Percentiles rank a stretch among this genome's conserved stretches.
Conservation (phyloP, 2,797 vertebrate genomes). For the Gallinago stenura region DNA sequence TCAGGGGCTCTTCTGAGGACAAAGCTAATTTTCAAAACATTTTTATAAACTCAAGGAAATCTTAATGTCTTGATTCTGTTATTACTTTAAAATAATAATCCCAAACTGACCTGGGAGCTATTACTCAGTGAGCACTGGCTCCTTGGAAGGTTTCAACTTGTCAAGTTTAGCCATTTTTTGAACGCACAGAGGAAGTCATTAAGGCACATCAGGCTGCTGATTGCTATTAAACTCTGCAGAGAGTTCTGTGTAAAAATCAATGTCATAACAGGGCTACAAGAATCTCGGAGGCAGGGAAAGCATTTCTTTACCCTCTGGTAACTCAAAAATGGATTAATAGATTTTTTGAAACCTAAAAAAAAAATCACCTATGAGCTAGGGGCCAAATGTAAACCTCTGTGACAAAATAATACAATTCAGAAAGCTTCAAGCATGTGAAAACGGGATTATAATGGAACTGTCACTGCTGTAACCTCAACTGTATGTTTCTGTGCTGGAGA, state of each 20-base stretch:
- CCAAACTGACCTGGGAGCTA: constrained; percentile 45
- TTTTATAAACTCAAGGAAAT: constrained; percentile 47
- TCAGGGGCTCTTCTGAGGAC: not conserved
- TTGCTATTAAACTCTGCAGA: constrained; percentile 67
- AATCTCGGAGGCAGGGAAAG: constrained; percentile 18
- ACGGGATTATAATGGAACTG: constrained; percentile 35
- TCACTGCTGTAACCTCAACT: constrained; percentile 24
- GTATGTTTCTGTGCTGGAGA: not conserved
- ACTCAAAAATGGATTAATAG: constrained; percentile 40
- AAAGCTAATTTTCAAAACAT: constrained; percentile 28
- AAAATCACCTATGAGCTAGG: not conserved
- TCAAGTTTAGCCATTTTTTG: constrained; percentile 61
- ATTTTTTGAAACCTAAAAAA: not conserved
- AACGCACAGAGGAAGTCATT: constrained; percentile 64
- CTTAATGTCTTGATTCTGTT: constrained; percentile 32
- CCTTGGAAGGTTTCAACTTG: constrained; percentile 62
- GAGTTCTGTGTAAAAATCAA: constrained; percentile 64
- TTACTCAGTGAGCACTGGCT: constrained; percentile 50
- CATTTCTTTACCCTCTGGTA: constrained; percentile 49
- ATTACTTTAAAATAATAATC: constrained; percentile 49
- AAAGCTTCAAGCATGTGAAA: constrained; percentile 12
- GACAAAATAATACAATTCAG: constrained; percentile 34
- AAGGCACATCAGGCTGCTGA: constrained; percentile 67
- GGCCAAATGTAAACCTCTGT: constrained; percentile 17
- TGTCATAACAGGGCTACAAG: constrained; percentile 42